Conservation (phyloP, 1,140 invertebrate genomes). For the Procambarus clarkii region DNA sequence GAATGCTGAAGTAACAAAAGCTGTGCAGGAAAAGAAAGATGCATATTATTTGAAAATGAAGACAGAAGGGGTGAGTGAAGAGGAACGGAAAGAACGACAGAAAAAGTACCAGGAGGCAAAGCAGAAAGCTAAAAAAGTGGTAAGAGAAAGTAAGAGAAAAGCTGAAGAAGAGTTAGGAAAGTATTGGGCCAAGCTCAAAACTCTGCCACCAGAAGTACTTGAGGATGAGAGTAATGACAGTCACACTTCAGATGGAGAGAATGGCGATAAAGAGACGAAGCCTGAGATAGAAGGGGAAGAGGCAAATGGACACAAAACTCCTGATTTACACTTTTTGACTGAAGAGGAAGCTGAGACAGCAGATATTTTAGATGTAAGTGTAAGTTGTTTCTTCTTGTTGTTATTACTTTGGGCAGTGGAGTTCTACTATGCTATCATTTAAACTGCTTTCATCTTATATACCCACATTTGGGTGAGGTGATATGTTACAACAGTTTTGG, state of each 20-base stretch:
- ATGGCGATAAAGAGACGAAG: slow-evolving; percentile 4
- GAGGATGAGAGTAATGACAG: slow-evolving; percentile 33
- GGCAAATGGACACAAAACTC: neutral
- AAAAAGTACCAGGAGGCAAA: slow-evolving; percentile 26
- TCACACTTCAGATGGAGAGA: slow-evolving; percentile 6
- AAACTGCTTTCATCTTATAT: too few relatives aligned
- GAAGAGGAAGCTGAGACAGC: slow-evolving; percentile 40
- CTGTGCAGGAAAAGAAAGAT: slow-evolving; percentile 19
- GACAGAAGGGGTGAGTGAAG: slow-evolving; percentile 5
- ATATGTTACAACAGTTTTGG: too few relatives aligned
- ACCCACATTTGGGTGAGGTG: too few relatives aligned
- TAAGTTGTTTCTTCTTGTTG: too few relatives aligned
- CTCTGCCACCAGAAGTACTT: slow-evolving; percentile 15
- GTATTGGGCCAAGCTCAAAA: slow-evolving; percentile 26
- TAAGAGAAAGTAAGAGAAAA: slow-evolving; percentile 20
- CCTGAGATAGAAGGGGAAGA: neutral
- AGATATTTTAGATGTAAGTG: slow-evolving; percentile 36
- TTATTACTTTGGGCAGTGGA: too few relatives aligned
- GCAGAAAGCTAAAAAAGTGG: slow-evolving; percentile 23
- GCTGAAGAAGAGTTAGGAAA: slow-evolving; percentile 2
- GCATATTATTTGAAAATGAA: slow-evolving; percentile 31
- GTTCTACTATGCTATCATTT: too few relatives aligned
- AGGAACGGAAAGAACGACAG: slow-evolving; percentile 4
- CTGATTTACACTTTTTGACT: slow-evolving; percentile 19
- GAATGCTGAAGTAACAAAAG: slow-evolving; percentile 36